Conservation (phyloP, 2,113 vertebrate genomes). For the Pygoscelis adeliae region DNA sequence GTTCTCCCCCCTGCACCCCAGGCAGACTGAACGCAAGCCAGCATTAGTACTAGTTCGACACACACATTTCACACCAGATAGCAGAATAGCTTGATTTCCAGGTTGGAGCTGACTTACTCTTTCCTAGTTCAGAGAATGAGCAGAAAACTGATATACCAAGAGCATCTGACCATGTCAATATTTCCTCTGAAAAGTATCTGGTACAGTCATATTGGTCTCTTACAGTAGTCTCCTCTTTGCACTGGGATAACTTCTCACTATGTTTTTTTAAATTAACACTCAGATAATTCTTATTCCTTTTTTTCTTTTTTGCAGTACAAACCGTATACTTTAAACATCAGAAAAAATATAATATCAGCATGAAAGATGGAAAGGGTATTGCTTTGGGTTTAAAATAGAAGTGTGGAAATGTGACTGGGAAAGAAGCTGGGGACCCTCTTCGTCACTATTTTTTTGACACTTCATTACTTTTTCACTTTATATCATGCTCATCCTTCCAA, state of each 20-base stretch:
- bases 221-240: background rate
- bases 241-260: background rate
- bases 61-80: background rate
- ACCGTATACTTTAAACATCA: background rate
- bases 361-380: background rate
- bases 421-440: background rate
- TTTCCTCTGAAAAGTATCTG: background rate
- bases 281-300: background rate
- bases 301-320: background rate
- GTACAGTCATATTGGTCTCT: background rate
- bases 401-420: background rate
- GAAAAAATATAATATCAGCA: background rate
- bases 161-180: background rate
- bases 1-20: background rate
- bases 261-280: background rate
- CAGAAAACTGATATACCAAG: background rate
- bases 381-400: background rate
- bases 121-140: background rate
- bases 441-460: background rate
- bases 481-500: background rate
- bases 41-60: background rate
- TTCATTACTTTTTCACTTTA: background rate
- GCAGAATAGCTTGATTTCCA: background rate
- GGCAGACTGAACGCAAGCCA: background rate
- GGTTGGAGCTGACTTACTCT: background rate